Evolutionary conservation across 2,113 vertebrate genomes (phyloP), one percentile per base, ranked within the genome.

Genomic region (Struthio camelus): DNA sequence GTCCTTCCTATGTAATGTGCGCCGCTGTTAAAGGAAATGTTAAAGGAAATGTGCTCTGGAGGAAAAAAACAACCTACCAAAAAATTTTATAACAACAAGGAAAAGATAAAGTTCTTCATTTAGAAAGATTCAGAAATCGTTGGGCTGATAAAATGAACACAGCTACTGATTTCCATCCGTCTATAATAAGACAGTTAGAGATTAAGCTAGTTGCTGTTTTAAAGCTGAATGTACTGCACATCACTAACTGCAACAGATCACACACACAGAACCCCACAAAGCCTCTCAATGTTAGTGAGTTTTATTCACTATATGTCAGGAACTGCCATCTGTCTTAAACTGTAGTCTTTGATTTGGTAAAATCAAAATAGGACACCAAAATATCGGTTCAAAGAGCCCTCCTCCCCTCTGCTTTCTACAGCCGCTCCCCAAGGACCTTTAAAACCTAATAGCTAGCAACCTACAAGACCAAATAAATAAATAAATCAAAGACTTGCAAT

Each of bases 271-370:
- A 44, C 27, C 36, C 24, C 50, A 2, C 9, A 83, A 93, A 73
- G 30, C 36, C 30, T 66, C 87, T 85, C 69, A 65, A 2, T 38
- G 44, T 59, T 83, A 59, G n/a, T 24, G 36, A 34, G 38, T 56
- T 92, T 93, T 82, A 76, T 48, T 48, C 38, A 51, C 70, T 53
- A 54, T 25, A 66, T 64, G 36, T 87, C 69, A 96, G 67, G 78
- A 93, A 18, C 28, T 56, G 30, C 89, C 53, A 89, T 82, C 94
- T 94, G 78, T 54, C 80, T 87, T 84, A 73, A 82, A 78, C 54
- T 28, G 19, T 77, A 11, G 66, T 67, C 67, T 86, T 67, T 80
- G 22, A 42, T 66, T 85, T 66, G 18, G 36, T 58, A 80, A 87
- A 94, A 91, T 64, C 64, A 80, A 66, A 85, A 50, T 20, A 70